phyloP scores from a whole-genome alignment of 2,113 vertebrate species.

The Dipodomys merriami region DNA sequence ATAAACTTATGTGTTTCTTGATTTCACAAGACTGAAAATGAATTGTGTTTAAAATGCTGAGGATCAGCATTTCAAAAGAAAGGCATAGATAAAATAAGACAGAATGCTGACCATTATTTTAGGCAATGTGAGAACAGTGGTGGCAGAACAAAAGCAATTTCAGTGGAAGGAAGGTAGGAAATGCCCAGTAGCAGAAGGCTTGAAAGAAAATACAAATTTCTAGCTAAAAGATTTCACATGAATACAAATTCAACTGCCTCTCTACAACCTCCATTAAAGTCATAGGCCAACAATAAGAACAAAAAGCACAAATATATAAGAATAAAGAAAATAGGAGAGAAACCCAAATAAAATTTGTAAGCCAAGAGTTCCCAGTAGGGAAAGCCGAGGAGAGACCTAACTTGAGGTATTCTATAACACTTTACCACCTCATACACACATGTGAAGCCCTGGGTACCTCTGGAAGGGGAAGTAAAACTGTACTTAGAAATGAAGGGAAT shows the following conservation, averaged over 20 bases:
- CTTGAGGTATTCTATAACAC: background rate
- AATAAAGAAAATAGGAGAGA: background rate
- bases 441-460: background rate
- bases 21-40: conserved; percentile 32
- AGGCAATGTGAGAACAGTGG: background rate
- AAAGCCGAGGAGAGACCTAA: background rate
- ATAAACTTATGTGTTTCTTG: background rate
- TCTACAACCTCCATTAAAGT: background rate
- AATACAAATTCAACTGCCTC: background rate
- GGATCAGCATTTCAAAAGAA: conserved; percentile 13
- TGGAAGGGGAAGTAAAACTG: background rate
- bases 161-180: background rate
- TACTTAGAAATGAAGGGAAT: background rate
- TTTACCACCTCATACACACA: background rate
- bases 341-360: conserved; percentile 3
- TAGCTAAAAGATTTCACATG: background rate
- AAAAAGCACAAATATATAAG: background rate
- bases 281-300: background rate
- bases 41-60: background rate
- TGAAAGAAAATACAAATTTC: background rate
- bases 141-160: background rate
- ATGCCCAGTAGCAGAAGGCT: background rate
- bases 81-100: background rate
- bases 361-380: background rate
- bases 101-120: background rate